A percentile compares a stretch with the other conserved stretches of the same genome.
These are phyloP conservation scores for Urocolius indicus DNA, from an alignment of 2,113 vertebrate genomes.

Conservation along the genomic window DNA sequence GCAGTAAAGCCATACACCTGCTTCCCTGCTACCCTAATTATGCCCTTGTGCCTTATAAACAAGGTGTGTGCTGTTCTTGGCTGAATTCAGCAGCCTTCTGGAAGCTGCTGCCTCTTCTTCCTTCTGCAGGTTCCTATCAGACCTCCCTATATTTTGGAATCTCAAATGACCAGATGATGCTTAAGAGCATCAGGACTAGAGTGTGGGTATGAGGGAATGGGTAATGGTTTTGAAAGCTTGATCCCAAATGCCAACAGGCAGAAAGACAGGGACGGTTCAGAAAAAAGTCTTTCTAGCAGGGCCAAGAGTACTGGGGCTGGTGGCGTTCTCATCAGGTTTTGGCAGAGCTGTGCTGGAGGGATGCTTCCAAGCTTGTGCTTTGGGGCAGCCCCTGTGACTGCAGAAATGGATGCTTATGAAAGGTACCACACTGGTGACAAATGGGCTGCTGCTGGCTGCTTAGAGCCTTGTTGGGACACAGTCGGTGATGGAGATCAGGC, in stretches of 20 bases:
- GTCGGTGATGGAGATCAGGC: not conserved
- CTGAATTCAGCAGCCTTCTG: not conserved
- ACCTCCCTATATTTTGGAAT: not conserved
- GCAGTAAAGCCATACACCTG: not conserved
- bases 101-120: not conserved
- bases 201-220: not conserved
- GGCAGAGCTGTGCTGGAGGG: not conserved
- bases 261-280: not conserved
- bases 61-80: not conserved
- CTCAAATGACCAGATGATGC: not conserved
- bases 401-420: not conserved
- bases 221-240: not conserved
- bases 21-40: not conserved
- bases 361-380: not conserved
- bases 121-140: too few relatives aligned
- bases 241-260: not conserved
- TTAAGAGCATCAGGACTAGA: not conserved
- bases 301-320: too few relatives aligned
- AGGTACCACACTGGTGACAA: accelerated
- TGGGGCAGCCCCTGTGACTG: not conserved
- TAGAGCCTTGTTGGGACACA: accelerated
- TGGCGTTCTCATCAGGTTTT: accelerated
- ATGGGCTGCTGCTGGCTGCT: accelerated
- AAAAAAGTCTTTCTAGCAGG: not conserved
- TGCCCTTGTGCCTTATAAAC: not conserved